phyloP scores from a whole-genome alignment of 2,888 invertebrate species.

The Agapetus fuscipes region DNA sequence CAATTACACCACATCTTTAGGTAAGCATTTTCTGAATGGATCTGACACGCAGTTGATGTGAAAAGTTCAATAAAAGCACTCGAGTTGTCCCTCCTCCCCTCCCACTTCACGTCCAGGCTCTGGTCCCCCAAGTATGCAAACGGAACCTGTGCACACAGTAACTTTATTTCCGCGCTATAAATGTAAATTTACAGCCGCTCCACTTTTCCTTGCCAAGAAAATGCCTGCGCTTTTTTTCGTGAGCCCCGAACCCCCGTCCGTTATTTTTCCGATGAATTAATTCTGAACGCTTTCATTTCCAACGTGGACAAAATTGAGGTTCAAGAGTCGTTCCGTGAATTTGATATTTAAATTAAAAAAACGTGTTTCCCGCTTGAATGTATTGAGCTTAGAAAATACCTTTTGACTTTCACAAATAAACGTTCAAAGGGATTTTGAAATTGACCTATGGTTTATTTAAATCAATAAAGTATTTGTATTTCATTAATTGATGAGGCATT shows the following conservation, averaged over 20 bases:
- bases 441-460: no score
- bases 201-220: conserved; percentile 7
- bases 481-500: no score
- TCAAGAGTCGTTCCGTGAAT: no score
- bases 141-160: conserved; percentile 4
- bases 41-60: background rate
- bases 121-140: background rate
- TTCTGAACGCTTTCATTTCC: no score
- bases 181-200: conserved; percentile 13
- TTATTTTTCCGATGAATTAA: conserved; percentile 4
- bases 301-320: no score
- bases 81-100: conserved; percentile 3
- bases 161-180: conserved; percentile 10
- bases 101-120: background rate
- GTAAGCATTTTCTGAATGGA: background rate
- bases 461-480: no score
- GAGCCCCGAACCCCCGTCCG: conserved; percentile 1
- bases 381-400: no score
- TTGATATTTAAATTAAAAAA: no score
- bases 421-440: no score
- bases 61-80: conserved; percentile 7
- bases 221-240: conserved; percentile 3
- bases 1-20: no score
- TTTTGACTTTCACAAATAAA: no score
- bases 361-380: no score